These are phyloP conservation scores for Limnephilus auricula DNA, from an alignment of 2,888 invertebrate species.

Conservation along the genomic window DNA sequence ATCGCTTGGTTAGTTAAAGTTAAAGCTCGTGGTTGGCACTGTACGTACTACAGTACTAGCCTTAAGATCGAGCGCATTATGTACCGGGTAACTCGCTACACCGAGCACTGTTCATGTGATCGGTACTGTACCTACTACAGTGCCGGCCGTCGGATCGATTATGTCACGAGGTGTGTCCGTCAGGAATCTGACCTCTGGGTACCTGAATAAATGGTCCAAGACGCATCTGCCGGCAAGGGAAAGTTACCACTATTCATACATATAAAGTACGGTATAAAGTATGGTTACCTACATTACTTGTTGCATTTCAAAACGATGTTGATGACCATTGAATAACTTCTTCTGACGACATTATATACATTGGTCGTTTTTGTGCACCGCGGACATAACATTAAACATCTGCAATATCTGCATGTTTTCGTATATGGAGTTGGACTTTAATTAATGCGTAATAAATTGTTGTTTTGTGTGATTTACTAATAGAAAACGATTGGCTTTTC, in stretches of 20 bases:
- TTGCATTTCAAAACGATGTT: background rate
- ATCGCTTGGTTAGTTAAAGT: background rate
- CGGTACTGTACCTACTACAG: background rate
- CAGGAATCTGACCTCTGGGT: background rate
- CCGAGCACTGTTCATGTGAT: background rate
- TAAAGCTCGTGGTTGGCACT: too few relatives aligned
- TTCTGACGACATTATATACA: background rate
- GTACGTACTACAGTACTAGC: background rate
- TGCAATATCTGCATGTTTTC: background rate
- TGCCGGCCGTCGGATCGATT: background rate
- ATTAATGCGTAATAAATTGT: background rate
- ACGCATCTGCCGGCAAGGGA: background rate
- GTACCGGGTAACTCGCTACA: background rate
- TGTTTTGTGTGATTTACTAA: background rate
- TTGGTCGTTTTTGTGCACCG: background rate
- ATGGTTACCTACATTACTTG: background rate
- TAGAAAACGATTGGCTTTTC: too few relatives aligned
- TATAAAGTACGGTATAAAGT: background rate
- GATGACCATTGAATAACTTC: background rate
- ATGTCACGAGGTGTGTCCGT: background rate
- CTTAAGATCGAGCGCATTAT: background rate
- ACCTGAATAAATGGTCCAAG: background rate
- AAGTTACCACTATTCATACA: background rate
- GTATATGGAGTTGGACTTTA: background rate
- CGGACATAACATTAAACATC: slow-evolving; percentile 2